Evolutionary conservation across 2,888 invertebrate genomes (phyloP).

Genomic region (Papilio elwesi): DNA sequence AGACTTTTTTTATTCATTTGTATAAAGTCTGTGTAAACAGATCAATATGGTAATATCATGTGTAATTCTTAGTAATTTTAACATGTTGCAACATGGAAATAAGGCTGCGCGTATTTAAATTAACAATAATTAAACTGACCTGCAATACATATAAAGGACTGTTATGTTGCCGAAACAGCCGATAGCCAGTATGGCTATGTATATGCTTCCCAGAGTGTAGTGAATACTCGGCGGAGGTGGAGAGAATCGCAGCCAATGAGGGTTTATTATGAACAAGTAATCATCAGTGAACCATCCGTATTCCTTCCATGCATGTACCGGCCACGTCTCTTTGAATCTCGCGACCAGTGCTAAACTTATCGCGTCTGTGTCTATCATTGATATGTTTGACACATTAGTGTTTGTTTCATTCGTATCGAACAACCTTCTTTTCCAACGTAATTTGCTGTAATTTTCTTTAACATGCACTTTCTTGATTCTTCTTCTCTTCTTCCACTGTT

Average conservation of each 20-base stretch:
- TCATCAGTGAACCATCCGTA: slow-evolving; percentile 83
- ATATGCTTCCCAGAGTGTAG: slow-evolving; percentile 85
- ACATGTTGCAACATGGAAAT: background rate
- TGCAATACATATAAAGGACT: slow-evolving; percentile 88
- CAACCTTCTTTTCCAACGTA: slow-evolving; percentile 46
- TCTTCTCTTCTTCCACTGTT: slow-evolving; percentile 74
- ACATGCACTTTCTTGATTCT: slow-evolving; percentile 51
- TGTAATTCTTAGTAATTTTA: background rate
- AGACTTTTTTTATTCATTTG: background rate
- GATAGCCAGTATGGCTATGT: slow-evolving; percentile 84
- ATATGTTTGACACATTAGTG: slow-evolving; percentile 32
- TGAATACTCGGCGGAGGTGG: slow-evolving; percentile 13
- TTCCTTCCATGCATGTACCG: slow-evolving; percentile 77
- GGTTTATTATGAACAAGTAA: slow-evolving; percentile 65
- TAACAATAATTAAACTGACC: slow-evolving; percentile 79
- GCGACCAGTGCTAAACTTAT: slow-evolving; percentile 47
- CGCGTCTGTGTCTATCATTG: slow-evolving; percentile 25
- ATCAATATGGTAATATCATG: background rate
- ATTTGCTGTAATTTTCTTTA: slow-evolving; percentile 40
- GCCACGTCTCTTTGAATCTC: slow-evolving; percentile 71
- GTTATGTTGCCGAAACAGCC: slow-evolving; percentile 88
- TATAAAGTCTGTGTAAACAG: background rate
- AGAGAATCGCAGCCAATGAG: slow-evolving; percentile 86
- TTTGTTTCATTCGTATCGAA: slow-evolving; percentile 28
- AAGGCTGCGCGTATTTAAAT: background rate